Base-by-base conservation (phyloP, 2,888 invertebrate species). In the Achlya flavicornis region DNA sequence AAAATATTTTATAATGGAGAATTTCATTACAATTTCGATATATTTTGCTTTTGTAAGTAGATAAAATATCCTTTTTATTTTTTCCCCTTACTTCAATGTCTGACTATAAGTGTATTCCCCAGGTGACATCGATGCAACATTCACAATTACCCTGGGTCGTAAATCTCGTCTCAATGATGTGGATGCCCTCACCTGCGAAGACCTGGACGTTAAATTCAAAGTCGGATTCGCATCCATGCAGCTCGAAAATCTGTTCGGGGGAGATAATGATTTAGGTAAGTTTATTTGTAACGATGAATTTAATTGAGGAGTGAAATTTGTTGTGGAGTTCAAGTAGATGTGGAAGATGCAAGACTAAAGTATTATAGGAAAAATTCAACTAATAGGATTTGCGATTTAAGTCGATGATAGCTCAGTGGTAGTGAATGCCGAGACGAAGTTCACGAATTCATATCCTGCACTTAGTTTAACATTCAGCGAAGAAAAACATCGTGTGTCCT, bases 241-340 rank as follows among this genome's bases (percentile, higher is more conserved):
- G 69, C 87, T 97, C 61, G 95, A 96, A 19, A 95, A 97, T 87
- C 91, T 97, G 0, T 97, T 97, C 78, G 96, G 96, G 67, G 96
- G 96, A 0, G 96, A 97, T 71, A 89, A 93, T 63, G 95, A 95
- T 66, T 84, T 97, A 43, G 95, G 96, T 95, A 84, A 84, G 86
- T 66, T 48, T 19, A 16, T 26, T 41, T 62, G 32, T 46, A 12
- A 41, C 10, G 3, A 26, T 26, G 26, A 57, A 26, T 57, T 58
- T 11, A 41, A 38, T 16, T 41, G 14, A 4, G 53, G 11, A 62
- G 35, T 6, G 35, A 7, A 35, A 35, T 6, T 7, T 35, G 5
- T 35, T 35, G 35, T 5, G 35, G 35, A 35, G 35, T 38, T 14
- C 14, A 14, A 5, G 0, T 14, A 14, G 14, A 46, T 48, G 48